phyloP scores from a whole-genome alignment of 2,113 vertebrate genomes.

The Ploceus nigricollis region DNA sequence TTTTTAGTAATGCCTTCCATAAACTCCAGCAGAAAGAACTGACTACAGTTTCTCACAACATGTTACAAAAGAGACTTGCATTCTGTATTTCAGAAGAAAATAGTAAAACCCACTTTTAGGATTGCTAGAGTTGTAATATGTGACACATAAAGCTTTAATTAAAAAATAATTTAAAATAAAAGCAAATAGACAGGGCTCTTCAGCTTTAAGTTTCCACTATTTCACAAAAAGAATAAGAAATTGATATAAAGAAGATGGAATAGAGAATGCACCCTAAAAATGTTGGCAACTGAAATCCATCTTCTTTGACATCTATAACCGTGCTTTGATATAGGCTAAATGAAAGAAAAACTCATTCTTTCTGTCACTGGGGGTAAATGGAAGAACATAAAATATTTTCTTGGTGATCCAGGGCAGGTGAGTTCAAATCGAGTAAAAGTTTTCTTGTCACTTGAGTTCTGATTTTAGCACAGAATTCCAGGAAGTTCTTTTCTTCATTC shows the following conservation, averaged over 20 bases:
- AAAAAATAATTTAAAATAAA: not conserved
- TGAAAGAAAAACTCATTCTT: constrained; percentile 28
- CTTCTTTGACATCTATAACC: constrained; percentile 25
- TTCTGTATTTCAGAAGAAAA: not conserved
- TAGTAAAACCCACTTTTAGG: not conserved
- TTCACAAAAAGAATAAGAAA: not conserved
- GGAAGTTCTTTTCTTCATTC: constrained; percentile 33
- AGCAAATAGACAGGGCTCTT: not conserved
- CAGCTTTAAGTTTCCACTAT: not conserved
- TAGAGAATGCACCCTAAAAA: not conserved
- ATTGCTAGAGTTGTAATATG: not conserved
- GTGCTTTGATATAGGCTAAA: not conserved
- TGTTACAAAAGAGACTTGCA: not conserved
- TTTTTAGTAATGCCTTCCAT: not conserved
- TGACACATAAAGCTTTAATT: not conserved
- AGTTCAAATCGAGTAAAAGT: not conserved
- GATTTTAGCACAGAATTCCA: constrained; percentile 12
- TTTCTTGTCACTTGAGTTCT: not conserved
- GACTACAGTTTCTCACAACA: not conserved
- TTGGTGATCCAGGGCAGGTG: constrained; percentile 19
- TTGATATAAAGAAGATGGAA: not conserved
- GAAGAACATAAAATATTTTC: constrained; percentile 16
- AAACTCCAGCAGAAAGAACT: not conserved
- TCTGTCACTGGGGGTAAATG: constrained; percentile 20
- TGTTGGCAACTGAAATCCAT: constrained; percentile 34